phyloP scores from a whole-genome alignment of 2,888 invertebrate species.

The Mycalesis mineus region DNA sequence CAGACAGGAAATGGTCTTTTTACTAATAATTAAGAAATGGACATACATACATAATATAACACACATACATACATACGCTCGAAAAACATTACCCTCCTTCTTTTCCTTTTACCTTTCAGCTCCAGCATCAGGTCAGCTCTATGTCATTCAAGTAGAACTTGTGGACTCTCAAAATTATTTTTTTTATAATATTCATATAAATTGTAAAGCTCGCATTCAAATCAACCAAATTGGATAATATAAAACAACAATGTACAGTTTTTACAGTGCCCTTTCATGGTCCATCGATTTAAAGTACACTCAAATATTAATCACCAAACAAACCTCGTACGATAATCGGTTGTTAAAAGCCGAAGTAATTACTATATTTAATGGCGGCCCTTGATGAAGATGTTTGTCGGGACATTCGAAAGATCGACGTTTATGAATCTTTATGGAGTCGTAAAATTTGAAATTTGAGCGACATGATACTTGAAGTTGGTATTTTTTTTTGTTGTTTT shows the following conservation, averaged over 20 bases:
- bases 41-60: too few species aligned
- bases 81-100: too few species aligned
- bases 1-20: too few species aligned
- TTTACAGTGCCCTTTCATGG: background rate
- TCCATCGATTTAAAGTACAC: background rate
- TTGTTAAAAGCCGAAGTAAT: background rate
- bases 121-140: too few species aligned
- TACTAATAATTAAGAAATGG: too few species aligned
- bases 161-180: too few species aligned
- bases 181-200: too few species aligned
- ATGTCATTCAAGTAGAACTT: too few species aligned
- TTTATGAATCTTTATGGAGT: background rate
- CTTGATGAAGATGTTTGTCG: background rate
- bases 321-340: background rate
- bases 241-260: background rate
- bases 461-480: background rate
- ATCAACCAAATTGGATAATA: background rate
- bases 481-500: background rate
- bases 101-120: too few species aligned
- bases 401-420: background rate
- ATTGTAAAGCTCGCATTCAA: too few species aligned
- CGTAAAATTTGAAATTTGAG: background rate
- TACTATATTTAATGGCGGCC: background rate
- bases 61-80: too few species aligned
- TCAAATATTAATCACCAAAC: background rate